Evolutionary conservation across 1,140 invertebrate species (phyloP).

Genomic region (Micrasema minimum): DNA sequence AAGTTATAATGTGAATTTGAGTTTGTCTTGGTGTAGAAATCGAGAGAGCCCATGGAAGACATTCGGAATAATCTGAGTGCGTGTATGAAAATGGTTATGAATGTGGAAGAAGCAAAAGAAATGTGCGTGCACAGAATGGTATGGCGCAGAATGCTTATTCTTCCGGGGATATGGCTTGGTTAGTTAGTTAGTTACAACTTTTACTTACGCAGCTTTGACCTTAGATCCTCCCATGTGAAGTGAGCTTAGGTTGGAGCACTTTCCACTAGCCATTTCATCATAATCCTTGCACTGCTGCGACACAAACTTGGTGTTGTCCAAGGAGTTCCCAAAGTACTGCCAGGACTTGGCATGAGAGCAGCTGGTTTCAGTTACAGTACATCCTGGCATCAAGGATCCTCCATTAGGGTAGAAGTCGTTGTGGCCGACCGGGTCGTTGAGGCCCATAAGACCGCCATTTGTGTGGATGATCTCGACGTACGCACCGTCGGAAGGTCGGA

Average conservation of each 20-base stretch:
- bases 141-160: no score
- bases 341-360: slow-evolving; percentile 55
- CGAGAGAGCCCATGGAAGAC: no score
- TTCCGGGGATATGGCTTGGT: no score
- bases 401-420: slow-evolving; percentile 74
- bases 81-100: no score
- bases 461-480: slow-evolving; percentile 76
- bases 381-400: slow-evolving; percentile 70
- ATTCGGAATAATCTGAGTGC: no score
- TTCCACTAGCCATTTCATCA: slow-evolving; percentile 8
- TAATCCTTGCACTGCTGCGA: slow-evolving; percentile 18
- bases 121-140: no score
- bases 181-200: no score
- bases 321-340: slow-evolving; percentile 56
- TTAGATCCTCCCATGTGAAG: slow-evolving; percentile 41
- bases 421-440: slow-evolving; percentile 65
- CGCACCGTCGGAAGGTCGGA: slow-evolving; percentile 63
- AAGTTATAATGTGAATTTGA: no score
- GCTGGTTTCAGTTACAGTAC: slow-evolving; percentile 54
- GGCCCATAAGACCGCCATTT: slow-evolving; percentile 68
- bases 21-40: no score
- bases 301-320: slow-evolving; percentile 38
- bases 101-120: no score
- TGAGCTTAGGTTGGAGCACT: slow-evolving; percentile 9
- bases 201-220: slow-evolving; percentile 33